These are phyloP conservation scores for Bombycilla garrulus DNA, from an alignment of 2,113 vertebrate genomes.

Conservation along the genomic window DNA sequence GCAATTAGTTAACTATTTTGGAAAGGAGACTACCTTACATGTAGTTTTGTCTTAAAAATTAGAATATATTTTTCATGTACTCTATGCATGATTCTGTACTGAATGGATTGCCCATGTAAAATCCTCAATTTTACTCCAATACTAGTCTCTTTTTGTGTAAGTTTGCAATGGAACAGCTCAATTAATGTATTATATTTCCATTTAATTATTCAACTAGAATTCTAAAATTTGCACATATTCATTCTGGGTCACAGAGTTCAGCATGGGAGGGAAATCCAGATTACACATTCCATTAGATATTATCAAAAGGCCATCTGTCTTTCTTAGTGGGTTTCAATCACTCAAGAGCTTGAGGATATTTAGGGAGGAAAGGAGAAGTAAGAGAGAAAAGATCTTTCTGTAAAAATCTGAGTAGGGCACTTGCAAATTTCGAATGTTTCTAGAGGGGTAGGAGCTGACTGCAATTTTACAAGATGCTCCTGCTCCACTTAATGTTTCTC, in stretches of 20 bases:
- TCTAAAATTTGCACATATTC: constrained; percentile 18
- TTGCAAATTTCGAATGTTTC: not conserved
- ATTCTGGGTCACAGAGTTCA: constrained; percentile 38
- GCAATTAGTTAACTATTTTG: constrained; percentile 49
- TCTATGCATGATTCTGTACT: not conserved
- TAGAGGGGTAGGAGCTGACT: not conserved
- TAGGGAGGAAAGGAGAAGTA: not conserved
- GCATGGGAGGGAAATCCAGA: constrained; percentile 5
- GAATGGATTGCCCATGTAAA: not conserved
- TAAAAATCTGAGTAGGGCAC: not conserved
- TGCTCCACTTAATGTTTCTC: not conserved
- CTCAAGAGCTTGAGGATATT: constrained; percentile 4
- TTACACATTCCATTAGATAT: constrained; percentile 53
- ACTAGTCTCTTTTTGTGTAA: not conserved
- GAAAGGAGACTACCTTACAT: not conserved
- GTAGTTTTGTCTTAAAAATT: not conserved
- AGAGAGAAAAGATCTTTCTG: not conserved
- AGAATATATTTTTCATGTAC: not conserved
- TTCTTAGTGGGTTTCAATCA: constrained; percentile 23
- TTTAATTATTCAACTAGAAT: constrained; percentile 42
- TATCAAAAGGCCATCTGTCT: constrained; percentile 49
- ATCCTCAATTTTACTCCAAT: not conserved
- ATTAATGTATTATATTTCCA: constrained; percentile 3
- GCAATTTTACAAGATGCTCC: not conserved
- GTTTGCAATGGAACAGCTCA: not conserved